Conservation (phyloP, 2,888 invertebrate genomes). For the Vesta saturnalis region DNA sequence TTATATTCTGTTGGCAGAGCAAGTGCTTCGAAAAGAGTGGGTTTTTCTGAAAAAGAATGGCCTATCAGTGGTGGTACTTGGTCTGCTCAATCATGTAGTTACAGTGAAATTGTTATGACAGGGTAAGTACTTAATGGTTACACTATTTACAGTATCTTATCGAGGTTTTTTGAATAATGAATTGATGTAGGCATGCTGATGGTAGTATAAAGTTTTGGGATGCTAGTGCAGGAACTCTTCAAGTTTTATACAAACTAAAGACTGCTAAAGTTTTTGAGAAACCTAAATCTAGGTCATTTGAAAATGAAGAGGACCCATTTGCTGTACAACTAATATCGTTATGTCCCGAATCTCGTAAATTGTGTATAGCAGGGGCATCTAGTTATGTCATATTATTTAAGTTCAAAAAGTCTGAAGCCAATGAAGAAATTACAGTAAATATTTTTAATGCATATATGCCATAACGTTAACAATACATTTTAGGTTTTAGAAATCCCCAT, state of each 20-base stretch:
- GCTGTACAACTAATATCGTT: constrained; percentile 90
- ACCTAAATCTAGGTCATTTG: constrained; percentile 71
- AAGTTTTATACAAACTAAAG: constrained; percentile 97
- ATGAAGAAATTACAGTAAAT: constrained; percentile 81
- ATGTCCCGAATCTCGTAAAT: constrained; percentile 90
- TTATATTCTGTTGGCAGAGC: constrained; percentile 94
- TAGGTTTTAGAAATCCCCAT: constrained; percentile 90
- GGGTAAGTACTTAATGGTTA: constrained; percentile 70
- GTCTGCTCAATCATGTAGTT: constrained; percentile 95
- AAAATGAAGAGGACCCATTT: constrained; percentile 86
- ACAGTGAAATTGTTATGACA: constrained; percentile 98
- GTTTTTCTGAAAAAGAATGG: constrained; percentile 94
- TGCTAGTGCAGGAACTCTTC: constrained; percentile 94
- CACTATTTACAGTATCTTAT: too few species aligned
- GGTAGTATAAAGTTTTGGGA: constrained; percentile 99
- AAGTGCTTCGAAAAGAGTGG: constrained; percentile 74
- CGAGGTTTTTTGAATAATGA: background rate
- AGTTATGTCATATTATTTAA: constrained; percentile 96
- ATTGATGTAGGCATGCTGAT: constrained; percentile 87
- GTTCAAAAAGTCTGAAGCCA: constrained; percentile 91
- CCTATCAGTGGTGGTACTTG: constrained; percentile 97
- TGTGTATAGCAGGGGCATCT: constrained; percentile 91
- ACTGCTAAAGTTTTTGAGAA: constrained; percentile 92
- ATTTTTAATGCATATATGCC: background rate
- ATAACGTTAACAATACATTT: too few species aligned